Base-by-base conservation (phyloP, 1,140 invertebrate genomes). In the Bombus confusus region DNA sequence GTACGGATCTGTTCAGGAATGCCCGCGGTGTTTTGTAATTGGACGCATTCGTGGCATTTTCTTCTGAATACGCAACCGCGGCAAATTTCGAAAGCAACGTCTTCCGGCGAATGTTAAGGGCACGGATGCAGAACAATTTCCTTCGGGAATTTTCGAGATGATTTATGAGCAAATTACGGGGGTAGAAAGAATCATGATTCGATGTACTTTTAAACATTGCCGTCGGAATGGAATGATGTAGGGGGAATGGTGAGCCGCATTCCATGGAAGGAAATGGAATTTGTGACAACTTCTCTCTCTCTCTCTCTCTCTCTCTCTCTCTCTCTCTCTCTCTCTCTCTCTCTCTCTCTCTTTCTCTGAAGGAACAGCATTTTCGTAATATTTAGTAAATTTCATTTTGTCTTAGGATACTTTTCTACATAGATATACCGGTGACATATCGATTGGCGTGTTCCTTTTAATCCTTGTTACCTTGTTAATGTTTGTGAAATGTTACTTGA, bases 11-110 rank as follows among this genome's bases (percentile, higher is more conserved):
- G 83, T 88, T 78, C 57, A 91, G 89, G 92, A 93, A 94, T 92
- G 90, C 88, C 88, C 84, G 80, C 87, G 78, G 76, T 86, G 83
- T 78, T 89, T 90, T 89, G 86, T 93, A 93, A 93, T 93, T 93
- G 91, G 90, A 87, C 83, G 90, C 89, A 93, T 92, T 90, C 90
- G 90, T 90, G 83, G 87, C 79, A 88, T 88, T 82, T 86, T 84
- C 69, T 85, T 74, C 84, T 52, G 81, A 69, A 88, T 87, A 82
- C 85, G 82, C 84, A 66, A 47, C 37, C 59, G 59, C 31, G 37
- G 25, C 41, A 39, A 68, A 47, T 82, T 73, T 80, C 52, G 41
- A 57, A 47, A 34, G 34, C 37, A 41, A 37, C 10, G 47, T 79
- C 41, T 71, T 85, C 66, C 68, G 57, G 9, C 77, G 64, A 52